Percentiles rank a stretch among this genome's conserved stretches.
Evolutionary conservation across 2,797 vertebrate species (phyloP).

Genomic region (Muscicapa comitata): DNA sequence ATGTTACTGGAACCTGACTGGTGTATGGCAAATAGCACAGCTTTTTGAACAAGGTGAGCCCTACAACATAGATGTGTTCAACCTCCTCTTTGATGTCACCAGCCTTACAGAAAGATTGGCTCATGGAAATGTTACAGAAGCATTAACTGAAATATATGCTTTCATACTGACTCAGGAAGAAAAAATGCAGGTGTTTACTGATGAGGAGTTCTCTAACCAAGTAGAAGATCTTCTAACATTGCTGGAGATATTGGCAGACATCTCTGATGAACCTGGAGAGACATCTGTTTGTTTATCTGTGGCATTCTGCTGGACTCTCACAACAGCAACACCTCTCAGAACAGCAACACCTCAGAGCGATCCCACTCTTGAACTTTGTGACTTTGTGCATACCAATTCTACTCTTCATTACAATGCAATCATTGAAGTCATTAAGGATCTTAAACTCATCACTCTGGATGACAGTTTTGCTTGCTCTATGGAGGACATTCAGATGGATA

Average conservation of each 20-base stretch:
- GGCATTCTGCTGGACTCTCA: slow-evolving; percentile 46
- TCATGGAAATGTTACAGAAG: slow-evolving; percentile 48
- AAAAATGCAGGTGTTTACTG: slow-evolving; percentile 23
- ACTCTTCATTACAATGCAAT: not conserved
- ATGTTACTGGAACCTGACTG: slow-evolving; percentile 38
- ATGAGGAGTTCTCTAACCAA: slow-evolving; percentile 45
- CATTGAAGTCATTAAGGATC: not conserved
- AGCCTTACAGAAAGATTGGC: slow-evolving; percentile 19
- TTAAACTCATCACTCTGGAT: slow-evolving; percentile 31
- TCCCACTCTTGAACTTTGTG: not conserved
- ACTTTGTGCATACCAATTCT: not conserved
- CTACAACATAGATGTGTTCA: not conserved
- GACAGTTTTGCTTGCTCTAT: not conserved
- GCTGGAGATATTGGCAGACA: not conserved
- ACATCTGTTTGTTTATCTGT: slow-evolving; percentile 37
- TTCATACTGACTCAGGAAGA: slow-evolving; percentile 58
- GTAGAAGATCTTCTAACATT: slow-evolving; percentile 17
- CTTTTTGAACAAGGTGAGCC: slow-evolving; percentile 26
- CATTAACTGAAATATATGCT: slow-evolving; percentile 45
- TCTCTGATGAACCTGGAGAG: not conserved
- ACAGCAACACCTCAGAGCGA: not conserved
- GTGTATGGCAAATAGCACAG: not conserved
- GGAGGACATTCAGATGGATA: not conserved
- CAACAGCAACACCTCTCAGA: not conserved
- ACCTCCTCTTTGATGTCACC: not conserved